Evolutionary conservation across 2,797 vertebrate species (phyloP).

Genomic region (Arnoldichthys spilopterus): DNA sequence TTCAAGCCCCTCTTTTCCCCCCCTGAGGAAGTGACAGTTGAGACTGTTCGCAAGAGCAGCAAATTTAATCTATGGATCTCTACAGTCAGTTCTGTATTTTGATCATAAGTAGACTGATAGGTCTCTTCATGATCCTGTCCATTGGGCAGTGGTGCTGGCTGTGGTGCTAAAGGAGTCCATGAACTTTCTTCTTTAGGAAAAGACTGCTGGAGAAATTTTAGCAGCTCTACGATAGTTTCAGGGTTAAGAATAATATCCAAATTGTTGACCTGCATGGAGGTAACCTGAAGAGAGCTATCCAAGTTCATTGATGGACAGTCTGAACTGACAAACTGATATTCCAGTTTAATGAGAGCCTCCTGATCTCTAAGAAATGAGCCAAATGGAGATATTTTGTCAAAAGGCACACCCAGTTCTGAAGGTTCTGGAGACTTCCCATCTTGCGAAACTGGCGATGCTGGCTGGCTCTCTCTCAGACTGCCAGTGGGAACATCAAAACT

Average conservation of each 20-base stretch:
- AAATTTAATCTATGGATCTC: conserved; percentile 96
- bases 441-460: conserved; percentile 82
- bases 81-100: conserved; percentile 92
- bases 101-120: conserved; percentile 89
- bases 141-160: conserved; percentile 69
- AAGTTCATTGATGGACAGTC: conserved; percentile 96
- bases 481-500: conserved; percentile 95
- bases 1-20: conserved; percentile 91
- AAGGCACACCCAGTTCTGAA: conserved; percentile 62
- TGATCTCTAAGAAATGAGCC: conserved; percentile 79
- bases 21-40: conserved; percentile 73
- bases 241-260: conserved; percentile 97
- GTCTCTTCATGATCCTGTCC: conserved; percentile 78
- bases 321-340: conserved; percentile 97
- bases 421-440: conserved; percentile 64
- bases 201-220: conserved; percentile 95
- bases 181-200: conserved; percentile 92
- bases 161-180: conserved; percentile 61
- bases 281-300: conserved; percentile 93
- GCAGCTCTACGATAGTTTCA: conserved; percentile 95
- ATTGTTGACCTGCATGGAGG: conserved; percentile 93
- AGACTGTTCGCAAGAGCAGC: conserved; percentile 90
- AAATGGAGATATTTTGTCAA: conserved; percentile 66
- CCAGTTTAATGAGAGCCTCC: conserved; percentile 92
- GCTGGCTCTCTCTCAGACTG: conserved; percentile 89